Evolutionary conservation across 2,888 invertebrate species (phyloP), one percentile per base, ranked within the genome.

Genomic region (Stegana nigrithorax): DNA sequence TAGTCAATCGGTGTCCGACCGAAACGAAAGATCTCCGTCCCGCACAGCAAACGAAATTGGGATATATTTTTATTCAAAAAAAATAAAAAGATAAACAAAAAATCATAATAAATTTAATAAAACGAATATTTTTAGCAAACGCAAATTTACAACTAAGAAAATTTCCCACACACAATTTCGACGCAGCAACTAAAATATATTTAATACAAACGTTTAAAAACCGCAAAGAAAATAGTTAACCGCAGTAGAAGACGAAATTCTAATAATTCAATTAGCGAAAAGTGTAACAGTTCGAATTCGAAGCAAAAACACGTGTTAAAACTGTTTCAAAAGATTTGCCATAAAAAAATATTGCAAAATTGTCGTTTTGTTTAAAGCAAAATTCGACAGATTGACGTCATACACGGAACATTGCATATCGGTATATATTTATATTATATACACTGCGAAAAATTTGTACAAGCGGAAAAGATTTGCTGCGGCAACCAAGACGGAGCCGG

Each of bases 1-100:
- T 36, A 85, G 85, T 85, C 85, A 84, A 85, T 85, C 85, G 85
- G 85, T 85, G 84, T 85, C 85, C 85, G 85, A 78, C 85, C 85
- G 84, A 85, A 85, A 84, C 84, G 83, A 84, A 84, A 84, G 85
- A 85, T 83, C 83, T 81, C 80, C 66, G 69, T 58, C 50, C 61
- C 66, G 70, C 80, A 69, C 70, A 72, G 66, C 63, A 65, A 67
- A 67, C 67, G 65, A 69, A 68, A 65, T 65, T 62, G 26, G 39
- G 51, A 53, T 60, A 72, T 68, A 67, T 56, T 67, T 64, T 58
- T 42, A 47, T 61, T 67, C 63, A 63, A 39, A 17, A 51, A 71
- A 73, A 61, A 72, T 68, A 67, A 58, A 68, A 65, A 60, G 42
- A 47, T 51, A 59, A 50, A 64, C 64, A 60, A 64, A 58, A 57